Base-by-base conservation (phyloP, 2,113 vertebrate genomes). In the Pandion haliaetus region DNA sequence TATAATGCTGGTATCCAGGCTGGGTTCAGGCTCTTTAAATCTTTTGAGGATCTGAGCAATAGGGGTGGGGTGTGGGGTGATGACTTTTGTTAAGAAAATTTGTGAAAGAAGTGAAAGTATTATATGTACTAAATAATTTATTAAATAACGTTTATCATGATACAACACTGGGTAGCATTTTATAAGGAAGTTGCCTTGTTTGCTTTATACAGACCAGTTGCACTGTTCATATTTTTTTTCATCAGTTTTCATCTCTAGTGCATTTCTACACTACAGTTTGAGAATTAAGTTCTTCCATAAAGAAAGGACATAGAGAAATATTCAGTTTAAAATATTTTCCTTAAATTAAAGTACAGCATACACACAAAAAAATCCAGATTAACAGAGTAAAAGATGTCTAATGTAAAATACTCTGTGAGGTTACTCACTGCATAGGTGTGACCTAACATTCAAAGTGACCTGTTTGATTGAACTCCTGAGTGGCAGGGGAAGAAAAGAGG, bases 381-480 rank as follows among this genome's bases (percentile, higher is more conserved):
- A 87, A 65, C 9, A 42, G 16, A 65, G 17, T n/a, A 47, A 95
- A 90, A 93, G 65, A 58, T 21, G 5, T 45, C 36, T 61, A 28
- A 36, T 31, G 26, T 58, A 76, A 95, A 91, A 84, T 42, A 66
- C 26, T 47, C 50, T 65, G 19, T 55, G 67, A 81, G 32, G 26
- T 80, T 91, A 62, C 47, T 82, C 5, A 5, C 61, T 69, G 49
- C 70, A 82, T 52, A 72, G 18, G 26, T 73, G 88, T 78, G 76
- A 86, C 72, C 79, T 66, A 59, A 74, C 61, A 76, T 87, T 79
- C 47, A 69, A 45, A 86, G 77, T 82, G 69, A 89, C 54, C 72
- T 78, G 49, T 95, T 91, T 94, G 57, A 92, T 76, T 90, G 65
- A 95, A 74, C 50, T 81, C 34, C 47, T 88, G 80, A 86, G 84